Base-by-base conservation (phyloP, 2,888 invertebrate species). In the Poecilobothrus nobilitatus region DNA sequence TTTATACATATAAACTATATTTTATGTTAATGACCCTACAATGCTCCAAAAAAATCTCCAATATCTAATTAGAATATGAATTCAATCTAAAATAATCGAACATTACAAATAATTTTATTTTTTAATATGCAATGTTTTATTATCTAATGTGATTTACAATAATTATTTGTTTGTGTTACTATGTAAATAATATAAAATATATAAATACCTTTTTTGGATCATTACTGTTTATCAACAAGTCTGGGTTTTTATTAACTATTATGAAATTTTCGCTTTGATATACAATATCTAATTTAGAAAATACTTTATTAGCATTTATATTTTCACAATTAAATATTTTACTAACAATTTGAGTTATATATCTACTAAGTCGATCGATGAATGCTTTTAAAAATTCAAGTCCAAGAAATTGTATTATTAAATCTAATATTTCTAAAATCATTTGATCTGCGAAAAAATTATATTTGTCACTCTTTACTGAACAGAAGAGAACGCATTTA, bases 151-250 rank as follows among this genome's bases (percentile, higher is more conserved):
- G 9, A 37, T 12, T 37, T 27, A 12, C 12, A 37, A 37, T 37
- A 53, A 12, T 53, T 53, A 18, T 53, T 15, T 53, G 6, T 53
- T 12, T 53, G 9, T 53, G 9, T 53, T n/a, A 53, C 18, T 15
- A 53, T 15, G 53, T 53, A n/a, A 15, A 53, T 53, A 53, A 5
- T 53, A 2, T 53, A 53, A 37, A 8, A 6, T 41, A 41, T 41
- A 41, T 41, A 41, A 53, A 53, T 53, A 53, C 53, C 53, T 53
- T 18, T 53, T 53, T 18, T 9, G 18, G 53, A 53, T 53, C 53
- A 53, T 53, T n/a, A 53, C 18, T 53, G 53, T 53, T 53, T 53
- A 53, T n/a, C 53, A 53, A 53, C 53, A 53, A 53, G 53, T 53
- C 53, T 53, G 53, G n/a, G 2, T 53, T 53, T 53, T 53, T 53